Percentiles rank a stretch among this genome's conserved stretches.
Conservation (phyloP, 2,888 invertebrate species). For the Campaea margaritaria region DNA sequence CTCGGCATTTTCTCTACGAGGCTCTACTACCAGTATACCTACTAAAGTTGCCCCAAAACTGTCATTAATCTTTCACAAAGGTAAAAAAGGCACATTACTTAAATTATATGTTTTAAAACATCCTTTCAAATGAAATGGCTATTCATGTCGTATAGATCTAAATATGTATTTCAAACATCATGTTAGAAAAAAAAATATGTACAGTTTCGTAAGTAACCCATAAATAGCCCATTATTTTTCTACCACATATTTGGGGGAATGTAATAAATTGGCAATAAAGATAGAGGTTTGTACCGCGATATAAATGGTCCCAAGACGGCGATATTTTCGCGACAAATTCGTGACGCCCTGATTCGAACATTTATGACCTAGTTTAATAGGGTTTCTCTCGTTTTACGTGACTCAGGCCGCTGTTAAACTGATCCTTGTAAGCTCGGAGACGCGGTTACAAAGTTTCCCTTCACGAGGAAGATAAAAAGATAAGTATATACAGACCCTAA, state of each 20-base stretch:
- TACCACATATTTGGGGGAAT: constrained; percentile 52
- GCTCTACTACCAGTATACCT: too few species aligned
- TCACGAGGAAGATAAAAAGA: too few species aligned
- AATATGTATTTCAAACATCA: neutral
- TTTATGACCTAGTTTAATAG: constrained; percentile 43
- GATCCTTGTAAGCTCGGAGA: constrained; percentile 12
- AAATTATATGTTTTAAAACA: too few species aligned
- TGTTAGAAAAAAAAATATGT: constrained; percentile 40
- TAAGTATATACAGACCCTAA: too few species aligned
- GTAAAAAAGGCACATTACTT: too few species aligned
- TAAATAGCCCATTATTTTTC: constrained; percentile 68
- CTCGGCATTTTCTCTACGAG: too few species aligned
- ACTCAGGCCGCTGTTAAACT: constrained; percentile 7
- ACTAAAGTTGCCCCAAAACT: too few species aligned
- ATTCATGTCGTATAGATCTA: too few species aligned
- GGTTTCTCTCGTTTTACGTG: constrained; percentile 31
- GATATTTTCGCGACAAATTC: constrained; percentile 58
- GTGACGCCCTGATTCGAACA: constrained; percentile 56
- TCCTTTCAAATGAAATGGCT: too few species aligned
- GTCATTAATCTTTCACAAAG: too few species aligned
- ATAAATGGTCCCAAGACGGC: constrained; percentile 59
- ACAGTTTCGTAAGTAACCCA: constrained; percentile 67
- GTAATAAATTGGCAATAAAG: constrained; percentile 76
- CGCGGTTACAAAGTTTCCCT: neutral
- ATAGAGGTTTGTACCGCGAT: constrained; percentile 55